Evolutionary conservation across 1,140 invertebrate species (phyloP).

Genomic region (Leucophenga varia): DNA sequence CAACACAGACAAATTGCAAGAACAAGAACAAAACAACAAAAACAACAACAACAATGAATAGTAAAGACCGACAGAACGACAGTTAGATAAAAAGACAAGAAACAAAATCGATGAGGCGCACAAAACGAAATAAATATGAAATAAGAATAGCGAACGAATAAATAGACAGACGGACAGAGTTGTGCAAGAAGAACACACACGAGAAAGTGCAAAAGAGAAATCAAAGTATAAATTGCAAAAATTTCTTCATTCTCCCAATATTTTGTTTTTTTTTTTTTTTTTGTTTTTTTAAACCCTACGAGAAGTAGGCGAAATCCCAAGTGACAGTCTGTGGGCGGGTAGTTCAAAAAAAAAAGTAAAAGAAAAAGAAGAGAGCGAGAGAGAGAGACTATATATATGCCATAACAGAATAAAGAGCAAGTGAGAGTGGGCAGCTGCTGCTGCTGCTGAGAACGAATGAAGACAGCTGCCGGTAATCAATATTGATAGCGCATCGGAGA

Average conservation of each 20-base stretch:
- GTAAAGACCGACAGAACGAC: constrained; percentile 8
- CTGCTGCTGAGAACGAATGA: too few species aligned
- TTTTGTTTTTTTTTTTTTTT: constrained; percentile 1
- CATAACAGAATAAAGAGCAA: too few species aligned
- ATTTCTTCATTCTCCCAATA: constrained; percentile 10
- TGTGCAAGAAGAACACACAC: constrained; percentile 1
- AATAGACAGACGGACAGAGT: constrained; percentile 6
- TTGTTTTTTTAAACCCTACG: too few species aligned
- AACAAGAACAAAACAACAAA: constrained; percentile 33
- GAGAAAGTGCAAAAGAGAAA: not conserved
- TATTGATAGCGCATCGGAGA: constrained; percentile 34
- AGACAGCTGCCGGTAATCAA: constrained; percentile 53
- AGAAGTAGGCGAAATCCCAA: too few species aligned
- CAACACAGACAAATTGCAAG: too few species aligned
- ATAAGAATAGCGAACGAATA: constrained; percentile 16
- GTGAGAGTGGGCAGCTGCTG: too few species aligned
- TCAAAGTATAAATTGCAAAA: constrained; percentile 6
- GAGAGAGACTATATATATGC: too few species aligned
- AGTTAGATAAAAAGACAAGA: constrained; percentile 8
- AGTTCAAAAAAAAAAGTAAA: too few species aligned
- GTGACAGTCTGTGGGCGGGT: too few species aligned
- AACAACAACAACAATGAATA: too few species aligned
- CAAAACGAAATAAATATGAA: constrained; percentile 31
- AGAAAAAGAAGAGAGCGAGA: too few species aligned
- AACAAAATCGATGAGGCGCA: constrained; percentile 7